These are phyloP conservation scores for Stegophylla sp. DNA, from an alignment of 2,888 invertebrate genomes.

Conservation along the genomic window DNA sequence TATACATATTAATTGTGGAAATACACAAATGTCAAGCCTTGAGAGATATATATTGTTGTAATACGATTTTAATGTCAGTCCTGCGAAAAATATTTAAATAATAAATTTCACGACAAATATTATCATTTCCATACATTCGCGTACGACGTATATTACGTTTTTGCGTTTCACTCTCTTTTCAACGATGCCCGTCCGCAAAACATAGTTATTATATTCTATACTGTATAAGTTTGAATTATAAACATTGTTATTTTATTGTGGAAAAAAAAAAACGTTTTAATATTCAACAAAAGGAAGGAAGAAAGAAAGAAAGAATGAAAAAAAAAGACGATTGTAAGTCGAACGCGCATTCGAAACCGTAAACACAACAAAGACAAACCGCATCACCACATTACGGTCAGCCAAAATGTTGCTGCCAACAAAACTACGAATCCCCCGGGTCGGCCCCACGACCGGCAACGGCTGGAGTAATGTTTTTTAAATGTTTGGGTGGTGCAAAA, in stretches of 20 bases:
- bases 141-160: not conserved
- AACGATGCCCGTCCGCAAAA: not conserved
- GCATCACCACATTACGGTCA: slow-evolving; percentile 37
- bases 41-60: not conserved
- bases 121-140: not conserved
- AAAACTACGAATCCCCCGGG: slow-evolving; percentile 42
- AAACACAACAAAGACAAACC: slow-evolving; percentile 53
- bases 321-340: slow-evolving; percentile 34
- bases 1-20: no score
- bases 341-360: slow-evolving; percentile 31
- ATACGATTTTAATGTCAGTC: not conserved
- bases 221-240: slow-evolving; percentile 44
- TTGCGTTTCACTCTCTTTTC: not conserved
- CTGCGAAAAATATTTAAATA: not conserved
- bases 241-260: slow-evolving; percentile 29
- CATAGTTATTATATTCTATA: not conserved
- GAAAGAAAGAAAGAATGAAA: no score
- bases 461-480: slow-evolving; percentile 52
- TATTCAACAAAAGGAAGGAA: slow-evolving; percentile 41
- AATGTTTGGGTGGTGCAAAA: slow-evolving; percentile 48
- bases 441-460: slow-evolving; percentile 36
- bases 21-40: not conserved
- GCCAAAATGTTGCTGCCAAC: slow-evolving; percentile 51
- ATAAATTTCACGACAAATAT: not conserved
- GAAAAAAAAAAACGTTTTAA: slow-evolving; percentile 23